Evolutionary conservation across 2,888 invertebrate species (phyloP).

Genomic region (Nomada hirtipes): DNA sequence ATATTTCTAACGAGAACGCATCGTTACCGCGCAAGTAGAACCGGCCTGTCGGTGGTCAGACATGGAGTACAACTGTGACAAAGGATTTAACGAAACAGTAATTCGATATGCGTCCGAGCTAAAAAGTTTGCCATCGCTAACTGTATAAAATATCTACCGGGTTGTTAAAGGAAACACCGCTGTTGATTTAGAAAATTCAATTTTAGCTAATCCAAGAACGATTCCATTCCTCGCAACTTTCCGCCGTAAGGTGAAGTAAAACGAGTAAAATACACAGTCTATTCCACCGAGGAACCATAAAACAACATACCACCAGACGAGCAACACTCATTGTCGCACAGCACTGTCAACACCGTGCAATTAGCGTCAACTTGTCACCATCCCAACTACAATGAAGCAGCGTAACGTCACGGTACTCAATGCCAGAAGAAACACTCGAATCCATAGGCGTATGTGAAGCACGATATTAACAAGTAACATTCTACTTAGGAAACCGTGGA

Average conservation of each 20-base stretch:
- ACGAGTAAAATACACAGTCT: too few species aligned
- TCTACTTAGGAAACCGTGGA: too few species aligned
- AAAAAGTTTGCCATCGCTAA: background rate
- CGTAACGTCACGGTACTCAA: background rate
- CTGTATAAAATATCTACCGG: background rate
- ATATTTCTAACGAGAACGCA: too few species aligned
- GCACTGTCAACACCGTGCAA: background rate
- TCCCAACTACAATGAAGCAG: background rate
- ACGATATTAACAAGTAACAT: too few species aligned
- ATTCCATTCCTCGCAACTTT: too few species aligned
- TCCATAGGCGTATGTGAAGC: background rate
- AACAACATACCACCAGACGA: background rate
- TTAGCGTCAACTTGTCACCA: slow-evolving; percentile 10
- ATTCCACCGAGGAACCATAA: background rate
- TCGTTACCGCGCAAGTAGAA: slow-evolving; percentile 10
- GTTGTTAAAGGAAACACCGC: too few species aligned
- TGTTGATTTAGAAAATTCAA: too few species aligned
- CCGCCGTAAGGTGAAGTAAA: too few species aligned
- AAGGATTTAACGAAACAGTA: background rate
- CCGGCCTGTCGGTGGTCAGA: background rate
- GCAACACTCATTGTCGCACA: background rate
- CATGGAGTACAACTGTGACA: background rate
- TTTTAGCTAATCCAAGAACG: too few species aligned
- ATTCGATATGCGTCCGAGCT: background rate
- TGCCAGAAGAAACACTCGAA: background rate